Conservation (phyloP, 2,888 invertebrate species). For the Creontiades dilutus region DNA sequence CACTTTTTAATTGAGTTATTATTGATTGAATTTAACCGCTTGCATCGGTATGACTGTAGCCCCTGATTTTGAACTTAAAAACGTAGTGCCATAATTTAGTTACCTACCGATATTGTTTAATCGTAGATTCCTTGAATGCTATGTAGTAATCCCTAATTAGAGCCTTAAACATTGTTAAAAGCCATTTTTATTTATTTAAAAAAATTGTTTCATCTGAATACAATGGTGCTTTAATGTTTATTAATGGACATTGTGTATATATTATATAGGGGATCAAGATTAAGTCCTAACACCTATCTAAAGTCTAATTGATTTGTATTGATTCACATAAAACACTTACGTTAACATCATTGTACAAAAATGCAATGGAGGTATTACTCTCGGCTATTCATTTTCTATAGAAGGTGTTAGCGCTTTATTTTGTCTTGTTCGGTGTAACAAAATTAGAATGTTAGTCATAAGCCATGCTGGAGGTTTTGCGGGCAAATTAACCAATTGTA, state of each 20-base stretch:
- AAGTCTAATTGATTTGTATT: background rate
- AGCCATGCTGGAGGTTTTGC: slow-evolving; percentile 61
- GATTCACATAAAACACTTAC: background rate
- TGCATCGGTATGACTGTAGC: slow-evolving; percentile 23
- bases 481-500: slow-evolving; percentile 29
- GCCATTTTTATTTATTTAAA: slow-evolving; percentile 1
- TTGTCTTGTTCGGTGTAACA: slow-evolving; percentile 20
- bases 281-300: background rate
- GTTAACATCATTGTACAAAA: background rate
- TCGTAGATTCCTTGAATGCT: slow-evolving; percentile 6
- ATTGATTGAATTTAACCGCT: slow-evolving; percentile 15
- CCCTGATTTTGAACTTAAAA: background rate
- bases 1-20: background rate
- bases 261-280: background rate
- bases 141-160: background rate
- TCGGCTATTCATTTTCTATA: background rate
- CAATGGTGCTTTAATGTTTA: slow-evolving; percentile 58
- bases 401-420: slow-evolving; percentile 27
- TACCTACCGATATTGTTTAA: slow-evolving; percentile 28
- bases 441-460: slow-evolving; percentile 22
- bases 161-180: background rate
- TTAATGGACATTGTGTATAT: slow-evolving; percentile 15
- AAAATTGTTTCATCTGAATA: slow-evolving; percentile 49
- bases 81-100: slow-evolving; percentile 57
- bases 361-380: background rate